These are phyloP conservation scores for Erinaceus europaeus DNA, from an alignment of 2,113 vertebrate genomes.

Conservation along the genomic window DNA sequence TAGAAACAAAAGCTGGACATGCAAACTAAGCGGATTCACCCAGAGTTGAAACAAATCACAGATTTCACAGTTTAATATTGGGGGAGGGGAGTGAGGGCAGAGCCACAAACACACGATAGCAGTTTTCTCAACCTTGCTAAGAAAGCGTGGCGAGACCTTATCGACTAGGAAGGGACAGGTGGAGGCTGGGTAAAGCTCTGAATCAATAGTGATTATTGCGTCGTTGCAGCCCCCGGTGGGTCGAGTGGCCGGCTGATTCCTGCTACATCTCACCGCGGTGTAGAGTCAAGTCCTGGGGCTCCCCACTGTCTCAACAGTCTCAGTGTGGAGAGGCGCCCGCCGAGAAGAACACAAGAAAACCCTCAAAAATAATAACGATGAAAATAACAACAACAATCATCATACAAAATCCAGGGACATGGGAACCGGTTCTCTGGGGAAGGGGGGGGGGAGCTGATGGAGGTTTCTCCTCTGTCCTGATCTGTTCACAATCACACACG, in stretches of 20 bases:
- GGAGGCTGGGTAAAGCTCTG: slow-evolving; percentile 95
- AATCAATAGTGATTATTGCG: slow-evolving; percentile 93
- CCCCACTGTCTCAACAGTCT: slow-evolving; percentile 84
- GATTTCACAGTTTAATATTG: slow-evolving; percentile 97
- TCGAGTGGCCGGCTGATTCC: no score
- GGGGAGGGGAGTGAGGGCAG: slow-evolving; percentile 75
- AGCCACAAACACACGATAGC: slow-evolving; percentile 77
- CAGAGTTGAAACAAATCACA: slow-evolving; percentile 93
- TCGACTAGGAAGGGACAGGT: slow-evolving; percentile 85
- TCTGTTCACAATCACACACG: no score
- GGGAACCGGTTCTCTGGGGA: slow-evolving; percentile 55
- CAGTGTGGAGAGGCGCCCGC: slow-evolving; percentile 88
- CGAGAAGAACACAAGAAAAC: slow-evolving; percentile 73
- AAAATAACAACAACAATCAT: slow-evolving; percentile 71
- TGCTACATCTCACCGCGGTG: slow-evolving; percentile 87
- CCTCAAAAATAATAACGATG: slow-evolving; percentile 70
- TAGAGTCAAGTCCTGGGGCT: slow-evolving; percentile 89
- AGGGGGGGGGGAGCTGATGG: background rate
- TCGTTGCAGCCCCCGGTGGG: no score
- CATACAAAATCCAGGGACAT: slow-evolving; percentile 72
- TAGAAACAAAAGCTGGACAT: slow-evolving; percentile 94
- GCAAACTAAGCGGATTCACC: slow-evolving; percentile 96
- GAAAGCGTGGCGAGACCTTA: slow-evolving; percentile 87
- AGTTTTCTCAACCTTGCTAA: slow-evolving; percentile 87
- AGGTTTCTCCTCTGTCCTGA: background rate